Evolutionary conservation across 2,888 invertebrate genomes (phyloP).

Genomic region (Melanophora roralis): DNA sequence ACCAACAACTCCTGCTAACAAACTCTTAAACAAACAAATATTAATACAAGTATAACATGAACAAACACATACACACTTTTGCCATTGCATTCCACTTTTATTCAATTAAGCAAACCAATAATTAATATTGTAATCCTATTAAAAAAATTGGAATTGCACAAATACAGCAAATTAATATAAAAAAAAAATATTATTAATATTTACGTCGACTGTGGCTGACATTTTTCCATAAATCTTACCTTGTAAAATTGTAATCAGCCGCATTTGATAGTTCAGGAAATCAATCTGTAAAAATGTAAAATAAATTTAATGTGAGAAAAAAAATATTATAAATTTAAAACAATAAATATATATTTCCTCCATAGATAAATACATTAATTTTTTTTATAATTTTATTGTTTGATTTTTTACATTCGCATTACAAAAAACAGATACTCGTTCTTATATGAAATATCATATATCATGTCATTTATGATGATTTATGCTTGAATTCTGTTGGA

Average conservation of each 20-base stretch:
- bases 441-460: conserved; percentile 36
- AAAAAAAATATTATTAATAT: not conserved
- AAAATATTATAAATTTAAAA: conserved; percentile 41
- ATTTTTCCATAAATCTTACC: conserved; percentile 48
- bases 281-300: conserved; percentile 42
- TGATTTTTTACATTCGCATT: not conserved
- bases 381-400: not conserved
- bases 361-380: not conserved
- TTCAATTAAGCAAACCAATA: conserved; percentile 21
- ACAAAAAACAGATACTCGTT: not conserved
- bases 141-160: conserved; percentile 4
- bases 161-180: not conserved
- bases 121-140: conserved; percentile 30
- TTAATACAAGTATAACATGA: not conserved
- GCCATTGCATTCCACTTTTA: not conserved
- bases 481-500: conserved; percentile 28
- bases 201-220: not conserved
- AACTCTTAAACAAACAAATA: not conserved
- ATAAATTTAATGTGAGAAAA: conserved; percentile 11
- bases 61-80: not conserved
- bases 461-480: conserved; percentile 41
- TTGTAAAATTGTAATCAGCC: conserved; percentile 41
- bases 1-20: too few relatives aligned
- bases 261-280: conserved; percentile 38
- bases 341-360: conserved; percentile 30